Evolutionary conservation across 1,140 invertebrate species (phyloP).

Genomic region (Ceratina calcarata): DNA sequence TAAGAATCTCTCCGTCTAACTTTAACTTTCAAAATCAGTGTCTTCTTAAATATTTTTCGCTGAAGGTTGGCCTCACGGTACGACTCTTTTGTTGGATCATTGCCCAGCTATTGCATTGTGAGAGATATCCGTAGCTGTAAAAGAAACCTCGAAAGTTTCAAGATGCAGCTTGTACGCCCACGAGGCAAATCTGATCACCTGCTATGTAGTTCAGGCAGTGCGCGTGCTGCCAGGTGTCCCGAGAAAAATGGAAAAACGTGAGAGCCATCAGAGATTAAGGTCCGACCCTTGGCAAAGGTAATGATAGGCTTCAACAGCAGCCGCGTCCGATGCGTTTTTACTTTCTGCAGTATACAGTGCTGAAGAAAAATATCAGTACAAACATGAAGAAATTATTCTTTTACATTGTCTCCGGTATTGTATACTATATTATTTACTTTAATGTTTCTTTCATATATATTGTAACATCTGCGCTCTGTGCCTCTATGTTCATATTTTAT

Average conservation of each 20-base stretch:
- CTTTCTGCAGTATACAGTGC: not conserved
- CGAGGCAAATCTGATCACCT: conserved; percentile 60
- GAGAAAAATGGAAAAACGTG: conserved; percentile 59
- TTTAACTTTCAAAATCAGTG: no score
- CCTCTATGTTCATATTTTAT: conserved; percentile 10
- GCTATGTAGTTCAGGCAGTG: conserved; percentile 42
- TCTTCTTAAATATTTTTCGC: no score
- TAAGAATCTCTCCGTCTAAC: no score
- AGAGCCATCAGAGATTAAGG: conserved; percentile 56
- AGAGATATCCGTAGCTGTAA: not conserved
- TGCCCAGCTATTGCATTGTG: not conserved
- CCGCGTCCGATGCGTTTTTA: conserved; percentile 7
- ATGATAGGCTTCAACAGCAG: conserved; percentile 61
- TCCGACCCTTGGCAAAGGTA: conserved; percentile 49
- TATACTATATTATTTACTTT: no score
- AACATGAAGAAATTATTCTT: no score
- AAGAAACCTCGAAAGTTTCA: conserved; percentile 21
- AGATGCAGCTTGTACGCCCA: conserved; percentile 11
- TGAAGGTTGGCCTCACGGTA: no score
- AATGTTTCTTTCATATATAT: not conserved
- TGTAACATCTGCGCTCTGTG: no score
- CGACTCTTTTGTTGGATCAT: not conserved
- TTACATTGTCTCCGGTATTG: no score
- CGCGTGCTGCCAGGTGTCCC: conserved; percentile 66
- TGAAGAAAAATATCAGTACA: no score